Percentiles rank a stretch among this genome's conserved stretches.
These are phyloP conservation scores for Epirrhoe tristata DNA, from an alignment of 2,888 invertebrate genomes.

Conservation along the genomic window DNA sequence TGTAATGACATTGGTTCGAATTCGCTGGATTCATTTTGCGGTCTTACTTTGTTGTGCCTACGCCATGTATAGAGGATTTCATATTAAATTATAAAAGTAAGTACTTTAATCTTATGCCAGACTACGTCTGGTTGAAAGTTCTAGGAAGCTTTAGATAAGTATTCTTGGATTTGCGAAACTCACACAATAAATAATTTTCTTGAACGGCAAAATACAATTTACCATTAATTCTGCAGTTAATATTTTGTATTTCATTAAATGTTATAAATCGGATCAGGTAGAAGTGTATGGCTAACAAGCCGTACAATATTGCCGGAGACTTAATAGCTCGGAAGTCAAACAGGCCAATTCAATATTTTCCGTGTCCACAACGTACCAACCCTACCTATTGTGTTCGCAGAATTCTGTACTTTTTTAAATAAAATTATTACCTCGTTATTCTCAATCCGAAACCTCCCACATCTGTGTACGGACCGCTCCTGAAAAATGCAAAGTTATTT, in stretches of 20 bases:
- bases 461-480: conserved; percentile 7
- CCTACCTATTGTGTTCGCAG: conserved; percentile 21
- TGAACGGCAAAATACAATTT: neutral
- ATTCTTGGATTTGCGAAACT: neutral
- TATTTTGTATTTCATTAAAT: conserved; percentile 7
- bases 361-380: conserved; percentile 19
- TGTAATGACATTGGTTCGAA: too few species aligned
- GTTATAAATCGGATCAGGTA: conserved; percentile 16
- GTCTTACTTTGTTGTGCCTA: too few species aligned
- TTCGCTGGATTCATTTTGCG: too few species aligned
- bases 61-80: too few species aligned
- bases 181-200: neutral
- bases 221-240: too few species aligned
- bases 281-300: conserved; percentile 19
- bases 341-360: conserved; percentile 28
- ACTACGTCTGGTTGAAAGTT: neutral
- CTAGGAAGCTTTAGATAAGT: neutral
- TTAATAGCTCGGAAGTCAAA: conserved; percentile 14
- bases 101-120: too few species aligned
- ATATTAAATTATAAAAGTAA: too few species aligned
- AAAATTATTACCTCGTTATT: conserved; percentile 23
- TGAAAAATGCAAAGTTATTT: neutral
- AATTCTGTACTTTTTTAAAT: conserved; percentile 19
- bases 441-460: conserved; percentile 8
- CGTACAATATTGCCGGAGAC: conserved; percentile 16